Base-by-base conservation (phyloP, 2,888 invertebrate species). In the Callimorpha dominula region DNA sequence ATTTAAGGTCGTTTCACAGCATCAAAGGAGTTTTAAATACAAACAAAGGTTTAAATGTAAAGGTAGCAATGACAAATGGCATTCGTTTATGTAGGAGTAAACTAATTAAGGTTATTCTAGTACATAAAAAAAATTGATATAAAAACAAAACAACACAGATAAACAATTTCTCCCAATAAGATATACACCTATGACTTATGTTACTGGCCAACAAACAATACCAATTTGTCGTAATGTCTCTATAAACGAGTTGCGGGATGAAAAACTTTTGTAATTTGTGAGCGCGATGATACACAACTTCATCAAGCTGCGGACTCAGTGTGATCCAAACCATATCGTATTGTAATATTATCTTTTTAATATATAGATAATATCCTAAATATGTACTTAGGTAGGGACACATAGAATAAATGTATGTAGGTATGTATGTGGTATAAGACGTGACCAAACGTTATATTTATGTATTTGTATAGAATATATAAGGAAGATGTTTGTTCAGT, bases 201-300 rank as follows among this genome's bases (percentile, higher is more conserved):
- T 66, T 71, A 60, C 46, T 63, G 75, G 40, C 68, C 63, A 71
- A 81, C 81, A 84, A 84, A 83, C 85, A 83, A 83, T 84, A 78
- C 81, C 83, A 81, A 84, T 84, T 84, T 81, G 77, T 77, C 76
- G 77, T 83, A 84, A 84, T 82, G 78, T 79, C 79, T 77, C 73
- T 75, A 84, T 84, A 77, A 84, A 84, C 74, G 85, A 78, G 77
- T 71, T 71, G 72, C 70, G 71, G 65, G 69, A 67, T 65, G 78
- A 76, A 79, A 82, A 84, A 84, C 75, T 84, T 84, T 74, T 71
- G 75, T 79, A 82, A 76, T 84, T 83, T 82, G 77, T 73, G 72
- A 64, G 74, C 66, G 71, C 71, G 73, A 76, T 81, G 82, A 83
- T 82, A 83, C 80, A 77, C 68, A 50, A 67, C 74, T 73, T 73